phyloP scores from a whole-genome alignment of 2,888 invertebrate genomes.

The Stenolophus ochropezus region DNA sequence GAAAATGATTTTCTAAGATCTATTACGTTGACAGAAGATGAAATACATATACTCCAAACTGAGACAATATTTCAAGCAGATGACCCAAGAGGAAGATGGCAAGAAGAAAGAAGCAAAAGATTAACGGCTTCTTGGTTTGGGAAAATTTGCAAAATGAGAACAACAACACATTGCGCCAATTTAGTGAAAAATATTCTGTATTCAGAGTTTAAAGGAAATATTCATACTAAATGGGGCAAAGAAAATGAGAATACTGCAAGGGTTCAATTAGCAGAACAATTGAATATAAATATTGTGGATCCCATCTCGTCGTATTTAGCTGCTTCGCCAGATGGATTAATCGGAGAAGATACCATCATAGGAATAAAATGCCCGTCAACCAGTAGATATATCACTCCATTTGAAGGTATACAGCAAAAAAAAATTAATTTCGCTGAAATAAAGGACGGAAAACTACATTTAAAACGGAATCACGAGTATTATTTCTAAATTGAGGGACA shows the following conservation, averaged over 20 bases:
- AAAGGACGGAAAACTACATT: slow-evolving; percentile 3
- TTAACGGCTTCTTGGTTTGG: slow-evolving; percentile 68
- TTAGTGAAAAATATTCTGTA: slow-evolving; percentile 44
- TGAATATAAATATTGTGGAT: slow-evolving; percentile 50
- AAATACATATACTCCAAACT: too few species aligned
- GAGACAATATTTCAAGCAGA: too few species aligned
- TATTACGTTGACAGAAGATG: too few species aligned
- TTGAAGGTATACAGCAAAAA: slow-evolving; percentile 8
- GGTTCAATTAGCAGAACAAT: not conserved
- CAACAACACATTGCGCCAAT: slow-evolving; percentile 47
- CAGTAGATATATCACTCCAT: slow-evolving; percentile 36
- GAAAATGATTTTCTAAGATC: not conserved
- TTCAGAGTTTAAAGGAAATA: slow-evolving; percentile 43
- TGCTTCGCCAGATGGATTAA: slow-evolving; percentile 59
- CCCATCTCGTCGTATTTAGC: slow-evolving; percentile 41
- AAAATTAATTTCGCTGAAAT: slow-evolving; percentile 16
- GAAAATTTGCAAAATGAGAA: slow-evolving; percentile 61
- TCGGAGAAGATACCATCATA: slow-evolving; percentile 42
- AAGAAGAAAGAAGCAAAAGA: too few species aligned
- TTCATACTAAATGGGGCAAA: slow-evolving; percentile 39
- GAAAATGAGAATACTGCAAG: slow-evolving; percentile 33
- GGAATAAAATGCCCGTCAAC: slow-evolving; percentile 59
- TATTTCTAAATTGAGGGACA: slow-evolving; percentile 58
- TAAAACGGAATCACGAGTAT: slow-evolving; percentile 53
- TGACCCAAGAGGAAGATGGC: too few species aligned